Evolutionary conservation across 2,888 invertebrate species (phyloP).

Genomic region (Yponomeuta malinellus): DNA sequence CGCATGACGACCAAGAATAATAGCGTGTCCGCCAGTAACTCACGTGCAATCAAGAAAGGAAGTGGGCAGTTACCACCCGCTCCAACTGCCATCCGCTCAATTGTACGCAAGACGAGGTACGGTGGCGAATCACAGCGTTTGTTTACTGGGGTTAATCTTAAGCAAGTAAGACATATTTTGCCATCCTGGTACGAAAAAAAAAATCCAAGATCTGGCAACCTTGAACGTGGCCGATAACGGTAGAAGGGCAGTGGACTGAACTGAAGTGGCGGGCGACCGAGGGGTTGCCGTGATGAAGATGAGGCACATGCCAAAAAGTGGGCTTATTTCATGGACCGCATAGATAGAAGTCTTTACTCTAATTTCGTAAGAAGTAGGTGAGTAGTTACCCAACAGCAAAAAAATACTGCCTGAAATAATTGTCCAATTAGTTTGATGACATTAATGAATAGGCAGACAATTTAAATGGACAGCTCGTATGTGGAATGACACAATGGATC

Average conservation of each 20-base stretch:
- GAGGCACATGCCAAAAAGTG: too few species aligned
- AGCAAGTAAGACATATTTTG: not conserved
- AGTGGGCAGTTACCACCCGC: constrained; percentile 27
- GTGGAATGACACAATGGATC: not conserved
- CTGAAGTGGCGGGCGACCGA: too few species aligned
- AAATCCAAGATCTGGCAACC: too few species aligned
- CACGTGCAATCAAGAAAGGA: constrained; percentile 25
- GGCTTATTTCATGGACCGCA: too few species aligned
- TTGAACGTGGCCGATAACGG: too few species aligned
- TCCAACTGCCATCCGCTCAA: not conserved
- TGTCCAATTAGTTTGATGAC: too few species aligned
- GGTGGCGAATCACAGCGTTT: not conserved
- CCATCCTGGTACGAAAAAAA: not conserved
- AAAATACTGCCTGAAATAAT: too few species aligned
- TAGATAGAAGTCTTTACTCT: too few species aligned
- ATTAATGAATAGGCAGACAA: not conserved
- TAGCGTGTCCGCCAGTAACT: constrained; percentile 10
- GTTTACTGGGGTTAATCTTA: not conserved
- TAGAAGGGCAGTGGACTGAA: too few species aligned
- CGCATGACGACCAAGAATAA: not conserved
- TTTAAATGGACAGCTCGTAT: not conserved
- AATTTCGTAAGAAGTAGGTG: too few species aligned
- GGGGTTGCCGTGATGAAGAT: too few species aligned
- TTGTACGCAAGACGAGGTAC: not conserved
- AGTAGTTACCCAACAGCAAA: too few species aligned